Percentiles rank a stretch among this genome's conserved stretches.
Evolutionary conservation across 2,888 invertebrate species (phyloP).

Genomic region (Eristalis intricaria): DNA sequence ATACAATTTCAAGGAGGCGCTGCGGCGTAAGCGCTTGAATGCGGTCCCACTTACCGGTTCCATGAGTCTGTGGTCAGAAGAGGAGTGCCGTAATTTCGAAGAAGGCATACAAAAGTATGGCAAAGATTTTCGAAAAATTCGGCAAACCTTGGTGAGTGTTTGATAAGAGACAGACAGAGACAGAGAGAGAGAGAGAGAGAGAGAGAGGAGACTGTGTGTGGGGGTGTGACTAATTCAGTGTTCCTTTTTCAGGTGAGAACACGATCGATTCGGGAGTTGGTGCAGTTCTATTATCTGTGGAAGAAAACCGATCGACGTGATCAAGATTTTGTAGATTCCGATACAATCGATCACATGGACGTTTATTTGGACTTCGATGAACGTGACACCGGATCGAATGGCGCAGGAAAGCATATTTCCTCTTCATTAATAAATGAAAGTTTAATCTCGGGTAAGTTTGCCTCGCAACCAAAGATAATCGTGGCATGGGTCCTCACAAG

Average conservation of each 20-base stretch:
- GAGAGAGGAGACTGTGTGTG: too few species aligned
- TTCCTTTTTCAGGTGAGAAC: conserved; percentile 85
- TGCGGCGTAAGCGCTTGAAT: conserved; percentile 89
- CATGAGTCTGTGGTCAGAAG: conserved; percentile 96
- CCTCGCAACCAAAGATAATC: too few species aligned
- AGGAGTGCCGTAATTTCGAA: conserved; percentile 98
- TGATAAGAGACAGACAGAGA: neutral
- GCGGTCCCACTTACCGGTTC: conserved; percentile 86
- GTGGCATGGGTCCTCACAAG: too few species aligned
- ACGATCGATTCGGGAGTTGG: conserved; percentile 96
- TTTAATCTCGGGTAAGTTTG: conserved; percentile 11
- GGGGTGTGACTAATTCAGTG: too few species aligned
- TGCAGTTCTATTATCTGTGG: conserved; percentile 98
- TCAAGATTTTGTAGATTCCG: conserved; percentile 78
- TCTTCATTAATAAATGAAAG: conserved; percentile 21
- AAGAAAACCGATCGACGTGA: conserved; percentile 99
- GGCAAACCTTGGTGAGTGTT: conserved; percentile 89
- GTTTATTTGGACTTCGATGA: conserved; percentile 75
- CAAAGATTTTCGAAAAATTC: conserved; percentile 97
- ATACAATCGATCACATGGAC: conserved; percentile 80
- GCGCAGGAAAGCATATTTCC: conserved; percentile 74
- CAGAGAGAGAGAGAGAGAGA: too few species aligned
- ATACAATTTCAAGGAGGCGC: conserved; percentile 96
- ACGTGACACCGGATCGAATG: conserved; percentile 73
- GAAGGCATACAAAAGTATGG: conserved; percentile 95